These are phyloP conservation scores for Caenorhabditis sinica DNA, from an alignment of 2,888 invertebrate species.

Conservation along the genomic window DNA sequence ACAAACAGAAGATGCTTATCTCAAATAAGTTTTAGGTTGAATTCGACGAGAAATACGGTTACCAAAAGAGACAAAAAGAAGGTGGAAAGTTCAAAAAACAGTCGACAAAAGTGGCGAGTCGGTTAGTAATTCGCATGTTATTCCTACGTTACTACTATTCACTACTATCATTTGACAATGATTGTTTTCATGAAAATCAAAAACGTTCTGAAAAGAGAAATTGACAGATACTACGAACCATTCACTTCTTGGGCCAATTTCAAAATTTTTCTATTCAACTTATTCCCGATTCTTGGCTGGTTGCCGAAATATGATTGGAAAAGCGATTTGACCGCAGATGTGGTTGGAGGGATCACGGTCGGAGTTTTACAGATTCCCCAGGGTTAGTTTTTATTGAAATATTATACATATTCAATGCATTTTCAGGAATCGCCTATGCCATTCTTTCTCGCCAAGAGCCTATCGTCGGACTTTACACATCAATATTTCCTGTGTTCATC, in stretches of 20 bases:
- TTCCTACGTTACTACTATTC: not conserved
- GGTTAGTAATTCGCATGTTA: conserved; percentile 27
- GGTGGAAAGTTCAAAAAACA: conserved; percentile 51
- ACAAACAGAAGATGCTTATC: conserved; percentile 59
- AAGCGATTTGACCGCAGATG: conserved; percentile 88
- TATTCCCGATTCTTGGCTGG: conserved; percentile 84
- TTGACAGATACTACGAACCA: conserved; percentile 69
- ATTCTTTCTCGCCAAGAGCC: conserved; percentile 85
- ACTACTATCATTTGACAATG: not conserved
- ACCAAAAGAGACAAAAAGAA: conserved; percentile 54
- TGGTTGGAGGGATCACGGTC: conserved; percentile 92
- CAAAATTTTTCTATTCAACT: conserved; percentile 60
- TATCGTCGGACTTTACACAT: conserved; percentile 89
- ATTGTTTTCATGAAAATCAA: conserved; percentile 10
- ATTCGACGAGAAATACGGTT: conserved; percentile 62
- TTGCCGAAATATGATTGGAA: conserved; percentile 82
- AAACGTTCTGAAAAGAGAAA: conserved; percentile 33
- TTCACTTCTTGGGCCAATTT: conserved; percentile 68
- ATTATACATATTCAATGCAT: not conserved
- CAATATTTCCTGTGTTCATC: conserved; percentile 92
- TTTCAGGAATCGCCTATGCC: conserved; percentile 85
- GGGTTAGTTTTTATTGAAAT: conserved; percentile 86
- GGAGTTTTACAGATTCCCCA: conserved; percentile 95
- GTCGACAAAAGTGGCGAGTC: conserved; percentile 53
- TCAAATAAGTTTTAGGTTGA: conserved; percentile 46